phyloP scores from a whole-genome alignment of 2,888 invertebrate species.

The Clusia tigrina region DNA sequence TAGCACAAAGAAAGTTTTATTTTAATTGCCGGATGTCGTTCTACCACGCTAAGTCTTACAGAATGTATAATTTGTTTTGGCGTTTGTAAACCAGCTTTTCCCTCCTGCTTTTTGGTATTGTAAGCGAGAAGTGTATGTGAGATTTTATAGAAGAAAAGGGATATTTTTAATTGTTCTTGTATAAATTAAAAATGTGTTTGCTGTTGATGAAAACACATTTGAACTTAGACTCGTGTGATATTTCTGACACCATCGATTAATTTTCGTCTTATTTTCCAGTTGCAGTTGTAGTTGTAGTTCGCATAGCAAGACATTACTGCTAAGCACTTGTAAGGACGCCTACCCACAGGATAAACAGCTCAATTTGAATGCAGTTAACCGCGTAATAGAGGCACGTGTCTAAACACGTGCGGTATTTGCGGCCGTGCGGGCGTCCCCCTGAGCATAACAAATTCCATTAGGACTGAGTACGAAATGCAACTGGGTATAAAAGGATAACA shows the following conservation, averaged over 20 bases:
- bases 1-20: conserved; percentile 32
- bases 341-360: conserved; percentile 60
- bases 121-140: too few relatives aligned
- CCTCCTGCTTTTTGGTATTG: too few relatives aligned
- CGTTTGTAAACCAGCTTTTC: conserved; percentile 46
- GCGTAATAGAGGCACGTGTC: conserved; percentile 64
- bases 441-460: conserved; percentile 53
- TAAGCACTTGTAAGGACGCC: too few relatives aligned
- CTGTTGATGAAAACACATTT: too few relatives aligned
- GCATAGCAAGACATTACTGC: too few relatives aligned
- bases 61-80: conserved; percentile 53
- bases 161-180: too few relatives aligned
- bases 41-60: conserved; percentile 42
- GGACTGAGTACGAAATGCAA: conserved; percentile 44
- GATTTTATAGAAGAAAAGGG: too few relatives aligned
- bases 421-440: conserved; percentile 38
- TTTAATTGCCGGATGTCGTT: conserved; percentile 53
- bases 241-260: too few relatives aligned
- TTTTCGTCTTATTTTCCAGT: too few relatives aligned
- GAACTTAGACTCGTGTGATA: too few relatives aligned
- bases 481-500: conserved; percentile 46
- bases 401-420: conserved; percentile 56
- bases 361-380: conserved; percentile 64
- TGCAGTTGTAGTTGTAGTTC: too few relatives aligned
- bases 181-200: too few relatives aligned